Evolutionary conservation across 2,888 invertebrate species (phyloP).

Genomic region (Rhingia rostrata): DNA sequence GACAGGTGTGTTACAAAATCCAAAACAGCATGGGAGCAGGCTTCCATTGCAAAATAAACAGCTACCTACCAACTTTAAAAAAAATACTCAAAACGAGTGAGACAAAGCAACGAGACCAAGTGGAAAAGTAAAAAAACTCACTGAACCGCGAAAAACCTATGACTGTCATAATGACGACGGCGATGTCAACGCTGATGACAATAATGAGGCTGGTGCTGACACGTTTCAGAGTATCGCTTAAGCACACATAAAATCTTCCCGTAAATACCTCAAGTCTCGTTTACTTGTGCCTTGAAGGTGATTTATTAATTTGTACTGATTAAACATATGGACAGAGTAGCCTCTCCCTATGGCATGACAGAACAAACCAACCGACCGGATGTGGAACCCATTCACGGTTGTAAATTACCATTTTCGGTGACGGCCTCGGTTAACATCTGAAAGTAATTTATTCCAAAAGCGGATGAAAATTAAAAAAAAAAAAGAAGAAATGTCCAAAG

Average conservation of each 20-base stretch:
- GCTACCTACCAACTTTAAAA: not conserved
- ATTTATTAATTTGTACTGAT: constrained; percentile 25
- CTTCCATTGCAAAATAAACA: constrained; percentile 65
- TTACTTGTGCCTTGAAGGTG: constrained; percentile 23
- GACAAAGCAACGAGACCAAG: constrained; percentile 69
- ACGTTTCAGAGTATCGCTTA: constrained; percentile 32
- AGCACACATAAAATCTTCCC: constrained; percentile 19
- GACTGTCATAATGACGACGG: constrained; percentile 12
- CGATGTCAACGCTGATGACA: constrained; percentile 18
- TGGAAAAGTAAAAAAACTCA: constrained; percentile 72
- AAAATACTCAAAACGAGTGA: constrained; percentile 30
- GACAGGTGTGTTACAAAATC: constrained; percentile 66
- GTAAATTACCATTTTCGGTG: constrained; percentile 38
- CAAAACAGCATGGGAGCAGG: constrained; percentile 56
- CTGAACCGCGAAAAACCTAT: constrained; percentile 64
- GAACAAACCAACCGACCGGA: constrained; percentile 40
- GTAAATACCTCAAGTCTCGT: constrained; percentile 39
- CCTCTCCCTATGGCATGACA: not conserved
- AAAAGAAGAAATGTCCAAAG: constrained; percentile 11
- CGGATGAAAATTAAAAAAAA: constrained; percentile 14
- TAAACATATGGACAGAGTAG: not conserved
- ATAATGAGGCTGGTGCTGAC: constrained; percentile 42
- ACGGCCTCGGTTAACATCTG: constrained; percentile 41
- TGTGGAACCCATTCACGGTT: constrained; percentile 40
- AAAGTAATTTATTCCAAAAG: constrained; percentile 59